These are phyloP conservation scores for Butorides virescens DNA, from an alignment of 2,113 vertebrate species.

Conservation along the genomic window DNA sequence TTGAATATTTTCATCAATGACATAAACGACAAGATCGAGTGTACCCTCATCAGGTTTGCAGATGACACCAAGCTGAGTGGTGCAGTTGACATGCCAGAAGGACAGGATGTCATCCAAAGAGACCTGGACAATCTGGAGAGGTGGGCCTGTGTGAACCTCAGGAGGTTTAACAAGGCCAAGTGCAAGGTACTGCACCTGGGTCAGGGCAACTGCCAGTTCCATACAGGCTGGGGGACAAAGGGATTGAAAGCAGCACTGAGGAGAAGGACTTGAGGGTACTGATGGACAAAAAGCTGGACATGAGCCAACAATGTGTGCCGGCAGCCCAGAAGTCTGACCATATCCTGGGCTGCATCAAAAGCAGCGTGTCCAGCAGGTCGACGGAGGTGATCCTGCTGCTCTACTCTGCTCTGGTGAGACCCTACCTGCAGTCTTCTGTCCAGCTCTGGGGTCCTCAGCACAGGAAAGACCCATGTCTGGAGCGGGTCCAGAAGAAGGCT, in stretches of 20 bases:
- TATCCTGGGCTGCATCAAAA: too few relatives aligned
- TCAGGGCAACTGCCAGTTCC: too few relatives aligned
- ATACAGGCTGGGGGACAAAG: too few relatives aligned
- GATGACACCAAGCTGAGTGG: background rate
- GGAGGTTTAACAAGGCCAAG: background rate
- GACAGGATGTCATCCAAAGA: background rate
- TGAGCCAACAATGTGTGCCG: too few relatives aligned
- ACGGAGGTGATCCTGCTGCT: too few relatives aligned
- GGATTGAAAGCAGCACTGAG: too few relatives aligned
- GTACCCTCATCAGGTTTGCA: background rate
- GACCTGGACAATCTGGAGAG: background rate
- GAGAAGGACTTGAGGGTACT: too few relatives aligned
- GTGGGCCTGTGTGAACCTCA: background rate
- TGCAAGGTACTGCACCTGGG: too few relatives aligned
- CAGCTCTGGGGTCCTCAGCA: background rate
- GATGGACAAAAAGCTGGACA: too few relatives aligned
- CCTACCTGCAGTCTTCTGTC: background rate
- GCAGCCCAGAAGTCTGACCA: too few relatives aligned
- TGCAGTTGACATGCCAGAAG: rapidly evolving
- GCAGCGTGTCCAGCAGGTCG: too few relatives aligned
- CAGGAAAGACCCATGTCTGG: background rate
- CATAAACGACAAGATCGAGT: background rate
- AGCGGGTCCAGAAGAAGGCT: background rate
- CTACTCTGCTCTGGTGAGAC: background rate
- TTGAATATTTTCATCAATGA: background rate